phyloP scores from a whole-genome alignment of 2,113 vertebrate species.

The Amblyopsis rosae region DNA sequence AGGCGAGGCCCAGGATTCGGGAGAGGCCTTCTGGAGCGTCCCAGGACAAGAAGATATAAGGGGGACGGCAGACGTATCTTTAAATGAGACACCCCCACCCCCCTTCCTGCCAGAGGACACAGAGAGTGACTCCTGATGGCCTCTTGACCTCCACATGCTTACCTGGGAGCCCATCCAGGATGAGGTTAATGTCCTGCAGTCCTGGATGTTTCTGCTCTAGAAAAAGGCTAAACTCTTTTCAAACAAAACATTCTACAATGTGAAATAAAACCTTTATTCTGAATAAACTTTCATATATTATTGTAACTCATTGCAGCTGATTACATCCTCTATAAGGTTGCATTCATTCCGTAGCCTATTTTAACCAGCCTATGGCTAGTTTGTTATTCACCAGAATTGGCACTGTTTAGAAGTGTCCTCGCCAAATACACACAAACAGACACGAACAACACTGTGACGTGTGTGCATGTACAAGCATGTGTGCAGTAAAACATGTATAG shows the following conservation, averaged over 20 bases:
- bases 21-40: conserved; percentile 49
- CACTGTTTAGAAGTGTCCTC: conserved; percentile 3
- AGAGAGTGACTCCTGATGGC: conserved; percentile 46
- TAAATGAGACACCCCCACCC: no score
- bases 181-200: conserved; percentile 67
- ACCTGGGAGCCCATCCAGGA: conserved; percentile 42
- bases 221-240: conserved; percentile 47
- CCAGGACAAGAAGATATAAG: neutral
- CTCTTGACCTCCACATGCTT: conserved; percentile 44
- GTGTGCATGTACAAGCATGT: no score
- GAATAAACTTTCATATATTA: no score
- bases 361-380: no score
- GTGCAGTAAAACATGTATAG: no score
- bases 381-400: no score
- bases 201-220: conserved; percentile 38
- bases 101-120: conserved; percentile 53
- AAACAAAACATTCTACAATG: conserved; percentile 25
- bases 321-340: no score
- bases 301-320: no score
- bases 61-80: neutral
- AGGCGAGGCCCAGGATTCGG: conserved; percentile 55
- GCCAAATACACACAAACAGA: conserved; percentile 15
- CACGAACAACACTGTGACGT: neutral
- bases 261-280: no score
- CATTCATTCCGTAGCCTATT: no score